Evolutionary conservation across 2,888 invertebrate genomes (phyloP).

Genomic region (Lasioglossum leucozonium): DNA sequence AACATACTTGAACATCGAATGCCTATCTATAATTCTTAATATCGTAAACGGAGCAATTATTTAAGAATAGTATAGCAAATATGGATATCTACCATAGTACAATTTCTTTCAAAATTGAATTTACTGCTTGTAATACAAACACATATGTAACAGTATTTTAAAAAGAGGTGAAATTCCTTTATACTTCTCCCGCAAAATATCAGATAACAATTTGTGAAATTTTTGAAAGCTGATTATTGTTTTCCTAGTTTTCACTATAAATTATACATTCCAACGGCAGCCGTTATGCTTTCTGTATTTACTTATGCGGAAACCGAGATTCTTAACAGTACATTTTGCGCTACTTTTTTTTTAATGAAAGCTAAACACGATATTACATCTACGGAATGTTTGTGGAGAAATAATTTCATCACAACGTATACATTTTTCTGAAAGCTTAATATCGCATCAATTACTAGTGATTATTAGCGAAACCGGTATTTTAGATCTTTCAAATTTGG

Average conservation of each 20-base stretch:
- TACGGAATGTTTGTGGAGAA: not conserved
- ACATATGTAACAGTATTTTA: not conserved
- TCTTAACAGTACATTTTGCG: slow-evolving; percentile 13
- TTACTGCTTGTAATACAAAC: not conserved
- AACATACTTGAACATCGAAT: not conserved
- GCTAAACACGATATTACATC: not conserved
- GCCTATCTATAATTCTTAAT: not conserved
- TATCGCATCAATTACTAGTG: not conserved
- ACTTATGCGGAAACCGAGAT: slow-evolving; percentile 30
- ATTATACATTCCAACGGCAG: slow-evolving; percentile 19
- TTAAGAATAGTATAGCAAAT: not conserved
- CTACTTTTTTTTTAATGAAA: slow-evolving; percentile 32
- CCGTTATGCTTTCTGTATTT: slow-evolving; percentile 35
- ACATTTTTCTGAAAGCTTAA: not conserved
- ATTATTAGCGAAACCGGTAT: not conserved
- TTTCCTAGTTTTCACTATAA: slow-evolving; percentile 42
- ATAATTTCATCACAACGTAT: not conserved
- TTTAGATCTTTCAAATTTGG: not conserved
- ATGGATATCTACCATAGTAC: not conserved
- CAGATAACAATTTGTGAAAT: slow-evolving; percentile 20
- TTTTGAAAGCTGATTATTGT: slow-evolving; percentile 28
- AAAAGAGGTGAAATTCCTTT: not conserved
- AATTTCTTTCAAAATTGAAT: not conserved
- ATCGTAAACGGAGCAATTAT: not conserved
- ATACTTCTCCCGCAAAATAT: not conserved